Evolutionary conservation across 2,888 invertebrate genomes (phyloP).

Genomic region (Rhorus exstirpatorius): DNA sequence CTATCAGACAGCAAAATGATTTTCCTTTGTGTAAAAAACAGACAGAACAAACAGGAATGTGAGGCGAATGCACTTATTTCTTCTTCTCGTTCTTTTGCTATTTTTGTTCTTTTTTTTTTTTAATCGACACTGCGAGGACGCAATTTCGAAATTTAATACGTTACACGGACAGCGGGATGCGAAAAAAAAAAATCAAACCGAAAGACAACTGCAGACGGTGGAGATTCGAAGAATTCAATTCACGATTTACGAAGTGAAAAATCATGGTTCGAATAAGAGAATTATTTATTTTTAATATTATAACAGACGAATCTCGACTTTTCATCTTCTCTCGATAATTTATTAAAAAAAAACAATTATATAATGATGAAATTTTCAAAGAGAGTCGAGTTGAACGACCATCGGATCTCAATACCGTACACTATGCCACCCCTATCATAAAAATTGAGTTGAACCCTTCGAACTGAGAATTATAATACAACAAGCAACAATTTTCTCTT

Average conservation of each 20-base stretch:
- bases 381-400: too few relatives aligned
- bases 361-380: too few relatives aligned
- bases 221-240: background rate
- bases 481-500: conserved; percentile 24
- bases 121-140: conserved; percentile 56
- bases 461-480: conserved; percentile 19
- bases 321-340: too few relatives aligned
- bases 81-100: too few relatives aligned
- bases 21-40: conserved; percentile 46
- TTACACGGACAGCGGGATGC: background rate
- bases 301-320: too few relatives aligned
- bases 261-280: background rate
- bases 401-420: too few relatives aligned
- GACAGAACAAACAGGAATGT: conserved; percentile 44
- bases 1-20: conserved; percentile 62
- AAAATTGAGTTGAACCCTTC: too few relatives aligned
- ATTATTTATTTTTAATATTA: too few relatives aligned
- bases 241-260: background rate
- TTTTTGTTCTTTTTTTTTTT: conserved; percentile 8
- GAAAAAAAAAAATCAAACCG: background rate
- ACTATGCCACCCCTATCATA: too few relatives aligned
- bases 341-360: too few relatives aligned
- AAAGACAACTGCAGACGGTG: background rate
- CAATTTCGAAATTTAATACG: conserved; percentile 45
- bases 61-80: conserved; percentile 35